Evolutionary conservation across 2,113 vertebrate genomes (phyloP).

Genomic region (Dissostichus mawsoni): DNA sequence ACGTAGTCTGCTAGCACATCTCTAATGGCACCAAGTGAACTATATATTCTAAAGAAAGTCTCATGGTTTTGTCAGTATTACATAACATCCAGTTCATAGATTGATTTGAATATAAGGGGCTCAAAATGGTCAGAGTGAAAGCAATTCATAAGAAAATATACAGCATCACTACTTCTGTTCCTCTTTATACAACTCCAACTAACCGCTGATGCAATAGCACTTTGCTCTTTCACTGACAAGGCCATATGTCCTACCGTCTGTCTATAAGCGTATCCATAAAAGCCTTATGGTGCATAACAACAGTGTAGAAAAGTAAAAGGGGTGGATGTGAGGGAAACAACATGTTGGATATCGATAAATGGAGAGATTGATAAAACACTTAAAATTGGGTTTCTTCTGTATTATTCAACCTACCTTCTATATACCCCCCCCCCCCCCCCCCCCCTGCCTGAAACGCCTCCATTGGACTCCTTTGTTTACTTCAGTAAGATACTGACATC

Average conservation of each 20-base stretch:
- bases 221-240: not conserved
- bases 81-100: not conserved
- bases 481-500: no score
- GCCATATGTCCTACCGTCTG: not conserved
- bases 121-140: slow-evolving; percentile 38
- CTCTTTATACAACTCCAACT: not conserved
- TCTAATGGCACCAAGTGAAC: not conserved
- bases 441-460: no score
- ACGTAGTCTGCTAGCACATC: no score
- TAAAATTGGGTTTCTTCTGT: not conserved
- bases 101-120: not conserved
- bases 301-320: not conserved
- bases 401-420: no score
- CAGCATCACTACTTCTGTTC: not conserved
- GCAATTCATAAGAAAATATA: slow-evolving; percentile 7
- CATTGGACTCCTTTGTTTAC: no score
- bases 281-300: not conserved
- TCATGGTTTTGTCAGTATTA: not conserved
- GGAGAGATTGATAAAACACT: not conserved
- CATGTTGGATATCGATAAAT: not conserved
- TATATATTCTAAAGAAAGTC: not conserved
- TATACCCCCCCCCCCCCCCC: no score
- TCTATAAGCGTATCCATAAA: not conserved
- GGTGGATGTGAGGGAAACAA: not conserved
- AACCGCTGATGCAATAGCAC: not conserved